Conservation (phyloP, 2,797 vertebrate species). For the Chelon labrosus region DNA sequence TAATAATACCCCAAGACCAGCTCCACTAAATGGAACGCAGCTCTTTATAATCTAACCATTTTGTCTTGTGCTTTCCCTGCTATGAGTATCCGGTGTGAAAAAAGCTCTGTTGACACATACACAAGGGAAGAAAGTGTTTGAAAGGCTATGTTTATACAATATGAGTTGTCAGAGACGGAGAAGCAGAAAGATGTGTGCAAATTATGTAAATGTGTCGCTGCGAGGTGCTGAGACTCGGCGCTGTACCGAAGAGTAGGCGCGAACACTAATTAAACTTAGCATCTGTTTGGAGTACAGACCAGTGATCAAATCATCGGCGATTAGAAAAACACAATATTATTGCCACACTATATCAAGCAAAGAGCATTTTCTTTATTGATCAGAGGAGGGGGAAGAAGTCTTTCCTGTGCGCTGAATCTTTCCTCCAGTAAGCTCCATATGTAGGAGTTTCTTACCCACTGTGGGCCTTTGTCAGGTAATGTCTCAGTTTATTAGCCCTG, state of each 20-base stretch:
- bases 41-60: slow-evolving; percentile 4
- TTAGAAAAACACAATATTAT: slow-evolving; percentile 63
- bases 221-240: slow-evolving; percentile 47
- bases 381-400: not conserved
- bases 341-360: slow-evolving; percentile 45
- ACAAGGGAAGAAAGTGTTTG: not conserved
- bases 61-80: slow-evolving; percentile 4
- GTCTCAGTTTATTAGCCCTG: slow-evolving; percentile 77
- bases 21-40: not conserved
- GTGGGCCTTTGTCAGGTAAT: slow-evolving; percentile 71
- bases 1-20: not conserved
- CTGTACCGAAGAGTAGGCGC: slow-evolving; percentile 67
- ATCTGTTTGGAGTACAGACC: slow-evolving; percentile 69
- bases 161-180: slow-evolving; percentile 25
- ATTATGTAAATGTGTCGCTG: slow-evolving; percentile 44
- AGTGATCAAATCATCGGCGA: slow-evolving; percentile 60
- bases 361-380: slow-evolving; percentile 44
- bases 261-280: slow-evolving; percentile 83
- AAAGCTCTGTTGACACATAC: slow-evolving; percentile 9
- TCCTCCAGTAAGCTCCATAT: slow-evolving; percentile 22
- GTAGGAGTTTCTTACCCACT: slow-evolving; percentile 61
- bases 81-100: not conserved
- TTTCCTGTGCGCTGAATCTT: slow-evolving; percentile 3
- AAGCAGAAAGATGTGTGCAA: slow-evolving; percentile 29
- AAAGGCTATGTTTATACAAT: slow-evolving; percentile 28